Evolutionary conservation across 2,888 invertebrate genomes (phyloP), one percentile per base, ranked within the genome.

Genomic region (Aphodius sticticus): DNA sequence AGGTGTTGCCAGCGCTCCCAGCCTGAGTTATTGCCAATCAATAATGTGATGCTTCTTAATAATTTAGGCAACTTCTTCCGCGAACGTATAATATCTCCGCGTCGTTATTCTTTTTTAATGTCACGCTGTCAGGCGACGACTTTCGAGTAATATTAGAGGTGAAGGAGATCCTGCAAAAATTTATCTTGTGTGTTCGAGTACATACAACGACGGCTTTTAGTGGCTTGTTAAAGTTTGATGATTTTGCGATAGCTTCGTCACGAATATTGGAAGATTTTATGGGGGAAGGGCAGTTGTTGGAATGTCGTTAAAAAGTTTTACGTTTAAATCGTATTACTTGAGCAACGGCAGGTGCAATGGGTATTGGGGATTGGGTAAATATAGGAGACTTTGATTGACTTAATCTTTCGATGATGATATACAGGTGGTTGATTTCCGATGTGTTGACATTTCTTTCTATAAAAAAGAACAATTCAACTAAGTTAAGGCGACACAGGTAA

Each of bases 21-120:
- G 12, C 12, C 12, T 53, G 53, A 53, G 53, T 53, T 53, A 53
- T 53, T 7, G 53, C 53, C 53, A 53, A 53, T 53, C 53, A 53
- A 53, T 53, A 53, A 53, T 53, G 53, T 53, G 53, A 53, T 53
- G 53, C 53, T 53, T 53, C 53, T 53, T 53, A 53, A 53, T 53
- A 53, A 53, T 53, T 53, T 53, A 53, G 53, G 53, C 53, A 53
- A 53, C 53, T 53, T 53, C 53, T 53, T 12, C 53, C 53, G 53
- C 12, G 53, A 7, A 12, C 53, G 53, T 53, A 12, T 53, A 53
- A 53, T 53, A 53, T 53, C 53, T 53, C 53, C 9, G 53, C 9
- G 53, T 53, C 53, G 53, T 53, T 53, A 53, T 53, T 53, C 53
- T 53, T 53, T 53, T 53, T 7, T 53, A 53, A 53, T 53, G 53